Evolutionary conservation across 2,888 invertebrate species (phyloP), one percentile per base, ranked within the genome.

Genomic region (Cacoxenus indagator): DNA sequence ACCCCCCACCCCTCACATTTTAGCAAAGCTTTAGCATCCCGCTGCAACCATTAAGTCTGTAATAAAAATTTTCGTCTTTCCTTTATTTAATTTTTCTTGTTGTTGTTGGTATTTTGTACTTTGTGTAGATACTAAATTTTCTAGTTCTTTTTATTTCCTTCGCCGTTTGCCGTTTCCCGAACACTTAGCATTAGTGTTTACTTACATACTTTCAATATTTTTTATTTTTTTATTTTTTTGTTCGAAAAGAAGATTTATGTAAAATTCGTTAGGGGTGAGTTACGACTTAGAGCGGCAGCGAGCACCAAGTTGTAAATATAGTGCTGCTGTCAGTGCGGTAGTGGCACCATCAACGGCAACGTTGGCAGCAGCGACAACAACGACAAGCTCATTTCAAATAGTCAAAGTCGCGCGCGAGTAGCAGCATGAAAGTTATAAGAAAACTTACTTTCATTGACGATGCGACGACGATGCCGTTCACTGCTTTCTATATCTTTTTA

Each of bases 191-290:
- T 81, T 81, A 87, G 87, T 86, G 87, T 86, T 85, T 86, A 83
- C 83, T 80, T 57, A 37, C 26, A 51, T 68, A 55, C 75, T 75
- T 73, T 75, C 69, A 73, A 73, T 69, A 70, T 70, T 74, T 70
- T 75, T 74, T 17, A 17, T 59, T 75, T 84, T 70, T 69, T 68
- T 75, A 68, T 76, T 75, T 26, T 19, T 64, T 76, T 84, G 83
- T 84, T 82, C 83, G 78, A 84, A 86, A 87, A 86, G 85, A 87
- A 86, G 86, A 86, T 86, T 86, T 86, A 86, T 86, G 85, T 87
- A 87, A 86, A 84, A 84, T 79, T 78, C 74, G 76, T 76, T 74
- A 69, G 73, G 77, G 77, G 73, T 75, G 70, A 76, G 73, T 69
- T 75, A 57, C 67, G 65, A 26, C 74, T 48, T 62, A 55, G 46